Evolutionary conservation across 2,797 vertebrate species (phyloP).

Genomic region (Propithecus deckenii): DNA sequence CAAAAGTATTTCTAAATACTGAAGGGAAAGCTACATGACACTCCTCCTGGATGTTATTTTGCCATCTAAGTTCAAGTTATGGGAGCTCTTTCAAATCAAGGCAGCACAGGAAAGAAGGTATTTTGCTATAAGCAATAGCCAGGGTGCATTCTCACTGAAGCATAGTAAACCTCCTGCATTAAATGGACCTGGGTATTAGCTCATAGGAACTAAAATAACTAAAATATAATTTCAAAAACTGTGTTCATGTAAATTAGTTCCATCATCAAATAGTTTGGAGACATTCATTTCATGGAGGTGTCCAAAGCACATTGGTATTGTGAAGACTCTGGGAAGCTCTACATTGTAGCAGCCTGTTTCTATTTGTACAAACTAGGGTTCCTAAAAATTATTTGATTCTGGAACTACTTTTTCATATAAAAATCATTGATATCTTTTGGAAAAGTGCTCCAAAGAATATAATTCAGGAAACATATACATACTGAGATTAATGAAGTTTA

Average conservation of each 20-base stretch:
- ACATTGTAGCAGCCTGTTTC: neutral
- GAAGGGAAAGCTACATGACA: neutral
- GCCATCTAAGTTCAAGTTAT: neutral
- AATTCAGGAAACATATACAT: neutral
- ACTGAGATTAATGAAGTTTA: neutral
- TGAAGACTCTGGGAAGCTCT: neutral
- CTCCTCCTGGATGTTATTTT: neutral
- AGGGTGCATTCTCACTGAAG: neutral
- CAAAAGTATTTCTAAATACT: neutral
- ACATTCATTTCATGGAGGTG: neutral
- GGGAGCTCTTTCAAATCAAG: neutral
- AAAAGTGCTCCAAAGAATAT: neutral
- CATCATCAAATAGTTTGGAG: neutral
- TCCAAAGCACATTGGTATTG: neutral
- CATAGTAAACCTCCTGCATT: neutral
- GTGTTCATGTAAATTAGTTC: neutral
- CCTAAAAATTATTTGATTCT: constrained; percentile 8
- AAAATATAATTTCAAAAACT: neutral
- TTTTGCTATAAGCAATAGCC: neutral
- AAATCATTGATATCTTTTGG: neutral
- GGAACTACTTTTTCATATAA: neutral
- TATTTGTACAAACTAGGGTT: neutral
- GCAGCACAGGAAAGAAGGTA: neutral
- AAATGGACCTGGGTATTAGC: neutral
- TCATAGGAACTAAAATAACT: neutral